Conservation (phyloP, 2,888 invertebrate genomes). For the Polymixis lichenea region DNA sequence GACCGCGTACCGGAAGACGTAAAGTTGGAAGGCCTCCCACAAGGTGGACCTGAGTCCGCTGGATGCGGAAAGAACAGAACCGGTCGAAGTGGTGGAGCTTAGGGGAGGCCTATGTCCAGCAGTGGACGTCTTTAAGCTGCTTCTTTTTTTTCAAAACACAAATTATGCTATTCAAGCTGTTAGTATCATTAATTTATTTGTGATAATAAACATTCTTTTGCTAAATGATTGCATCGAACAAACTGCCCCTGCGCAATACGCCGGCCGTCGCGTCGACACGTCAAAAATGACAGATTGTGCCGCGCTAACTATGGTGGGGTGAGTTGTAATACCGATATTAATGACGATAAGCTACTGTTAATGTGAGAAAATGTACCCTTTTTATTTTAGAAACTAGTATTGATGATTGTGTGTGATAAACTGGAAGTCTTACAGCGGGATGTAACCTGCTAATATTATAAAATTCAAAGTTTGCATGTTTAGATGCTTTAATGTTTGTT, state of each 20-base stretch:
- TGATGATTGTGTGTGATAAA: slow-evolving; percentile 15
- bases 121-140: too few species aligned
- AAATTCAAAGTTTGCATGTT: too few species aligned
- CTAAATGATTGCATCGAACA: slow-evolving; percentile 11
- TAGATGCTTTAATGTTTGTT: too few species aligned
- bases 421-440: background rate
- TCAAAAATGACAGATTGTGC: slow-evolving; percentile 69
- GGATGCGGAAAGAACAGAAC: too few species aligned
- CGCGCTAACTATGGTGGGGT: slow-evolving; percentile 67
- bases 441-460: too few species aligned
- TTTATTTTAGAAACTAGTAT: slow-evolving; percentile 24
- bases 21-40: too few species aligned
- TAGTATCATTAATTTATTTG: background rate
- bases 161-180: background rate
- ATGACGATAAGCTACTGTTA: slow-evolving; percentile 74
- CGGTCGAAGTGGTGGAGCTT: too few species aligned
- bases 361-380: slow-evolving; percentile 78
- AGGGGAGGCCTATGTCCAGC: too few species aligned
- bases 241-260: slow-evolving; percentile 26
- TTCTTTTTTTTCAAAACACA: background rate
- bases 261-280: slow-evolving; percentile 18
- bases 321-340: slow-evolving; percentile 71
- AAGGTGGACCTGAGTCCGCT: too few species aligned
- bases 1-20: too few species aligned
- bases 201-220: slow-evolving; percentile 2